Conservation (phyloP, 2,113 vertebrate species). For the Orthonyx spaldingii region DNA sequence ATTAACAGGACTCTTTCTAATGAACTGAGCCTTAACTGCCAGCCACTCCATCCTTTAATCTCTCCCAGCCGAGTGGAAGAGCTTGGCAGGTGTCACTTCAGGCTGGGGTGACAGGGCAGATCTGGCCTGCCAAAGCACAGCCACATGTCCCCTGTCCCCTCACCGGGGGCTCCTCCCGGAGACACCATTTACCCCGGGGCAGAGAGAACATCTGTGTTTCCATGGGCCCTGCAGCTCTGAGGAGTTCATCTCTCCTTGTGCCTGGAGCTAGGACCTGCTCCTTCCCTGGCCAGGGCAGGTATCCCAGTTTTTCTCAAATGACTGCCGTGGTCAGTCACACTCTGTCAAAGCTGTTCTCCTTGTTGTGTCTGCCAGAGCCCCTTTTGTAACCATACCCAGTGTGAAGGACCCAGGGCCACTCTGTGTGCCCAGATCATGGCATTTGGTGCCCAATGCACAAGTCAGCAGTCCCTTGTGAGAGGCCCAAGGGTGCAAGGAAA, state of each 20-base stretch:
- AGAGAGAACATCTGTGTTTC: not conserved
- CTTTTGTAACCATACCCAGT: not conserved
- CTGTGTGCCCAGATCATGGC: not conserved
- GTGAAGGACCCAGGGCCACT: not conserved
- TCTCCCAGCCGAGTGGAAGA: not conserved
- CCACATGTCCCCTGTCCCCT: not conserved
- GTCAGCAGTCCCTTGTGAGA: not conserved
- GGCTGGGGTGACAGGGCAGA: constrained; percentile 5
- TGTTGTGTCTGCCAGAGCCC: not conserved
- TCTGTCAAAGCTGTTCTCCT: not conserved
- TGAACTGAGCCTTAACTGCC: constrained; percentile 29
- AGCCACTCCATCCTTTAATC: constrained; percentile 50
- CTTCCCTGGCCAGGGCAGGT: not conserved
- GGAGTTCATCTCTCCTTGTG: not conserved
- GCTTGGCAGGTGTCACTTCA: constrained; percentile 47
- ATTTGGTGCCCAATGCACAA: not conserved
- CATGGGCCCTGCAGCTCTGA: not conserved
- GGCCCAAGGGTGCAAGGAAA: not conserved
- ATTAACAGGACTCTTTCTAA: constrained; percentile 59
- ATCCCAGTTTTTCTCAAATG: not conserved
- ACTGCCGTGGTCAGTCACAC: not conserved
- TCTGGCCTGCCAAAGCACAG: not conserved
- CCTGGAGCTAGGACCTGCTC: not conserved
- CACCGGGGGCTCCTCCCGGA: not conserved
- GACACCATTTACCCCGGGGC: not conserved